phyloP scores from a whole-genome alignment of 2,797 vertebrate species.

The Scolopax rusticola region DNA sequence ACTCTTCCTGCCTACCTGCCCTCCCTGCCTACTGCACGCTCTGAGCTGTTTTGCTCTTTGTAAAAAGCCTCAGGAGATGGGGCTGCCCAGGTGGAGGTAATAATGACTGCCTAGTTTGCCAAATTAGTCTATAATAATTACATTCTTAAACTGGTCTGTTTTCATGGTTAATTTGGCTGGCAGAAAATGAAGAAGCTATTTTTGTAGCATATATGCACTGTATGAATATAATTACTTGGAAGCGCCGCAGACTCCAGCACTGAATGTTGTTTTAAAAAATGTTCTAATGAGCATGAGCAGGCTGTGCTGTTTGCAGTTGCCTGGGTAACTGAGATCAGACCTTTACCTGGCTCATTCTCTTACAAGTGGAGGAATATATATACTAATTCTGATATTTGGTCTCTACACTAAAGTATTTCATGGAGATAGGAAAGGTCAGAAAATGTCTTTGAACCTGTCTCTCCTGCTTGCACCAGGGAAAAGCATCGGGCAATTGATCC shows the following conservation, averaged over 20 bases:
- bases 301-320: slow-evolving; percentile 69
- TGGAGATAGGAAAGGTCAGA: slow-evolving; percentile 3
- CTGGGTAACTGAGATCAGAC: slow-evolving; percentile 72
- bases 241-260: slow-evolving; percentile 34
- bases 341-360: slow-evolving; percentile 49
- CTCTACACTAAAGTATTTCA: not conserved
- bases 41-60: not conserved
- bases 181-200: slow-evolving; percentile 38
- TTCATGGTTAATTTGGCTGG: slow-evolving; percentile 52
- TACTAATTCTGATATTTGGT: slow-evolving; percentile 13
- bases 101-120: slow-evolving; percentile 1
- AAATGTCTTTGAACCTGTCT: not conserved
- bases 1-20: not conserved
- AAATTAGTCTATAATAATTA: slow-evolving; percentile 51
- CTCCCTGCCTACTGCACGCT: not conserved
- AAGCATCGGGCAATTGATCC: not conserved
- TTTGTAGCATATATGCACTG: slow-evolving; percentile 35
- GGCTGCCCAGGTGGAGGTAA: not conserved
- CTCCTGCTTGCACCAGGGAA: not conserved
- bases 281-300: slow-evolving; percentile 43
- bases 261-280: not conserved
- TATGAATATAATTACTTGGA: slow-evolving; percentile 62
- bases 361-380: slow-evolving; percentile 10
- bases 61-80: not conserved
- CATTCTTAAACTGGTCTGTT: not conserved